Percentiles rank a stretch among this genome's conserved stretches.
phyloP scores from a whole-genome alignment of 2,113 vertebrate genomes.

The Oxygymnocypris stewartii region DNA sequence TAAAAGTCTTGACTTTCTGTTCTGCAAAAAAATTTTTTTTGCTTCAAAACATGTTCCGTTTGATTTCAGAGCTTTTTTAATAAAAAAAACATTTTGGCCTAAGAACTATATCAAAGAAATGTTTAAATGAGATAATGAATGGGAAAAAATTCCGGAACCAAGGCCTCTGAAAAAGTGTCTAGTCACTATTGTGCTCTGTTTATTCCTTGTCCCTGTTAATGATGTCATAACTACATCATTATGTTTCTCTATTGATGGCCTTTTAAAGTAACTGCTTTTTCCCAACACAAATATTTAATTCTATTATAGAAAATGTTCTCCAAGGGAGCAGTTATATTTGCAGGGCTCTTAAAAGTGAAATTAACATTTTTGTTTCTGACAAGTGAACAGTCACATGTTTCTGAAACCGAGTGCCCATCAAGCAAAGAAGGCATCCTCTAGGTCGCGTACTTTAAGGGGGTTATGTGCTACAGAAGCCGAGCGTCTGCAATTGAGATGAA shows the following conservation, averaged over 20 bases:
- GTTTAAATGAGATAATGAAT: not conserved
- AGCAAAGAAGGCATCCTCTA: not conserved
- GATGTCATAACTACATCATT: not conserved
- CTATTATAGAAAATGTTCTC: not conserved
- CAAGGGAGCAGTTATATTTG: not conserved
- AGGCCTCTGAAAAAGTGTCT: not conserved
- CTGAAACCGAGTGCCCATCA: not conserved
- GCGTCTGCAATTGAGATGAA: not conserved
- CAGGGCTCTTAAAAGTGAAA: not conserved
- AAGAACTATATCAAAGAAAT: not conserved
- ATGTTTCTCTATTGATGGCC: not conserved
- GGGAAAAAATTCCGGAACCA: not conserved
- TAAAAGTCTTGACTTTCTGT: too few relatives aligned
- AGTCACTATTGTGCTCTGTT: not conserved
- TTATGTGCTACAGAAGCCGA: not conserved
- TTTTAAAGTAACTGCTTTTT: not conserved
- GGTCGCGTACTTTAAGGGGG: not conserved
- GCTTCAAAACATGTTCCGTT: not conserved
- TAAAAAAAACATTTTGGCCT: too few relatives aligned
- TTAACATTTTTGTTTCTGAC: not conserved
- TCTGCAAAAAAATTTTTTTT: not conserved
- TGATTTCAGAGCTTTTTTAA: not conserved
- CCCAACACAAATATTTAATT: not conserved
- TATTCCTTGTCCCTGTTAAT: too few relatives aligned
- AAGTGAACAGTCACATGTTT: not conserved